Percentiles rank a stretch among this genome's conserved stretches.
These are phyloP conservation scores for Genyomyrus donnyi DNA, from an alignment of 2,113 vertebrate species.

Conservation along the genomic window DNA sequence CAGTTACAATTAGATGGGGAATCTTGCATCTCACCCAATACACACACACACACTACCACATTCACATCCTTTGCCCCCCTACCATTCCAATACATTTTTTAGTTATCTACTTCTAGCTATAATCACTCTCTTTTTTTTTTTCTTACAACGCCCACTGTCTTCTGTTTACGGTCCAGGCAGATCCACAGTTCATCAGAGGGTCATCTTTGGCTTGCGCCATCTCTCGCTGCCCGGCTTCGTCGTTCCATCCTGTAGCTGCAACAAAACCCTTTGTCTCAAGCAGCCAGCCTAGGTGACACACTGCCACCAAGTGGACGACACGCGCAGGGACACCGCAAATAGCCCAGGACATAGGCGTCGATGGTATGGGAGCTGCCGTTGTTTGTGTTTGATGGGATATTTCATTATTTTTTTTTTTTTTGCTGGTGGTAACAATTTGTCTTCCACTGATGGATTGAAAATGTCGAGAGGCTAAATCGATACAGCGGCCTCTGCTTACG, in stretches of 20 bases:
- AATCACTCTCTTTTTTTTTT: background rate
- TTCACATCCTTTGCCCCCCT: background rate
- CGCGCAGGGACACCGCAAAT: background rate
- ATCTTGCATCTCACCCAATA: background rate
- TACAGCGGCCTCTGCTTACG: background rate
- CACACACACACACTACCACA: background rate
- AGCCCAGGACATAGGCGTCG: background rate
- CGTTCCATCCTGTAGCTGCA: background rate
- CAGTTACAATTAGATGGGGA: background rate
- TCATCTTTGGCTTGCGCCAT: background rate
- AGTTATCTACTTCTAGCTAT: background rate
- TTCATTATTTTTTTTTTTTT: background rate
- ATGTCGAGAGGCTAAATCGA: background rate
- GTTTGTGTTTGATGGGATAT: background rate
- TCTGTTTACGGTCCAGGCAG: background rate
- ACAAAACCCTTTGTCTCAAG: background rate
- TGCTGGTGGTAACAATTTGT: background rate
- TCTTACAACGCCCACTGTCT: background rate
- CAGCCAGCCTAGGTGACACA: background rate
- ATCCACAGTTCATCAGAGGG: conserved; percentile 16
- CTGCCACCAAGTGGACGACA: conserved; percentile 19
- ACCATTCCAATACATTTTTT: background rate
- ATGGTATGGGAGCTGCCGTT: background rate
- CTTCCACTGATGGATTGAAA: background rate
- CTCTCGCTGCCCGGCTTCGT: background rate